These are phyloP conservation scores for Scolopax rusticola DNA, from an alignment of 2,797 vertebrate species.

Conservation along the genomic window DNA sequence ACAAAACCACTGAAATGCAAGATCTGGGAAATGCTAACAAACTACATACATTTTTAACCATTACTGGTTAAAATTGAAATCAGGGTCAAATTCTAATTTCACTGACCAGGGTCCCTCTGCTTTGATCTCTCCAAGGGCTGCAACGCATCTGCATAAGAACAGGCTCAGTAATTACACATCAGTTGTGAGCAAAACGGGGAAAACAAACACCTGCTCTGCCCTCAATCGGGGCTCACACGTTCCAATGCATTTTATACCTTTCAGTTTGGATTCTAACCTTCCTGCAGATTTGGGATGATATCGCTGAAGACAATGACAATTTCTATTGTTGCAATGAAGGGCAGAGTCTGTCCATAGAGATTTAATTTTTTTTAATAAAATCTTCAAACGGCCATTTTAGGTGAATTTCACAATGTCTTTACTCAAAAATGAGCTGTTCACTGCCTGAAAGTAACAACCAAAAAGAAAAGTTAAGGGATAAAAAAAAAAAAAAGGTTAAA, in stretches of 20 bases:
- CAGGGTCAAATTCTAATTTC: conserved; percentile 16
- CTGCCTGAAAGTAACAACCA: conserved; percentile 53
- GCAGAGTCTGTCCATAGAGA: conserved; percentile 30
- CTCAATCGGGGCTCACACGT: neutral
- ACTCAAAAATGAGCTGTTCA: conserved; percentile 51
- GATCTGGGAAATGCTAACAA: conserved; percentile 13
- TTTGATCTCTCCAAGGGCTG: neutral
- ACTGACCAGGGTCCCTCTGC: neutral
- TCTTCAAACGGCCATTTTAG: conserved; percentile 63
- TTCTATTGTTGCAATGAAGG: conserved; percentile 60
- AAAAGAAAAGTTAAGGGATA: conserved; percentile 57
- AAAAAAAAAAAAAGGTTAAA: conserved; percentile 58
- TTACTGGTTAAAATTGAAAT: neutral
- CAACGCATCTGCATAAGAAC: neutral
- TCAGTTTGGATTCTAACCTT: neutral
- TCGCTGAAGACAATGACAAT: conserved; percentile 53
- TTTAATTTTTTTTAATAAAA: conserved; percentile 20
- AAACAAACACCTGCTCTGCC: conserved; percentile 48
- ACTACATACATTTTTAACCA: neutral
- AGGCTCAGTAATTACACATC: neutral
- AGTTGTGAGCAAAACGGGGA: neutral
- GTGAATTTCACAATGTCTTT: conserved; percentile 65
- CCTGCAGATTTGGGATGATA: conserved; percentile 19
- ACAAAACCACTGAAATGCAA: neutral
- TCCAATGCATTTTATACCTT: neutral